A percentile compares a stretch with the other conserved stretches of the same genome.
These are phyloP conservation scores for Zaprionus capensis DNA, from an alignment of 1,140 invertebrate genomes.

Conservation along the genomic window DNA sequence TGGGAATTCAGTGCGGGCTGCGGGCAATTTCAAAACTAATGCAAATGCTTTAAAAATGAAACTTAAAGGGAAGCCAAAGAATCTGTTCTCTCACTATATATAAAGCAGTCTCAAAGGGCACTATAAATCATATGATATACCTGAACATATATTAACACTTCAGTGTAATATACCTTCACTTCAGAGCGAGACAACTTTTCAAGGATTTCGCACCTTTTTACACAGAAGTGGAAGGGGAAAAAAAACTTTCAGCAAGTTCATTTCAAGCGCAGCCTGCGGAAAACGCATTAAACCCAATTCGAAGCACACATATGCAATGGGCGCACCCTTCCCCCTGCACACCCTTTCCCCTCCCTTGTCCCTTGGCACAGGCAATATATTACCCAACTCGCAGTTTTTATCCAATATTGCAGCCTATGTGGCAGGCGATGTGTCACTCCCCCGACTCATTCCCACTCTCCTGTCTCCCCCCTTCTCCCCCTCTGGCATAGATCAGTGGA, in stretches of 20 bases:
- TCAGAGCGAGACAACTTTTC: slow-evolving; percentile 1
- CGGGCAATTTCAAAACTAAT: slow-evolving; percentile 35
- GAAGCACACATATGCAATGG: neutral
- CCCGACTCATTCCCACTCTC: no score
- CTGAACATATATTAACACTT: slow-evolving; percentile 9
- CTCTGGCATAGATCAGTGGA: slow-evolving; percentile 41
- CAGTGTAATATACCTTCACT: neutral
- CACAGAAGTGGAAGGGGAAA: neutral
- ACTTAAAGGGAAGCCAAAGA: neutral
- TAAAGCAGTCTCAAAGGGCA: neutral
- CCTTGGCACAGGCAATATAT: slow-evolving; percentile 25
- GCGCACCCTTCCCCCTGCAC: no score
- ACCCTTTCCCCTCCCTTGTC: no score
- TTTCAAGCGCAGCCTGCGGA: slow-evolving; percentile 4
- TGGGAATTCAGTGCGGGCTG: neutral
- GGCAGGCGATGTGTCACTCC: slow-evolving; percentile 25
- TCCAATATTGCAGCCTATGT: slow-evolving; percentile 49
- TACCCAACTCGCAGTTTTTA: slow-evolving; percentile 47
- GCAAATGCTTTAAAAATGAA: neutral
- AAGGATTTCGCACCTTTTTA: slow-evolving; percentile 7
- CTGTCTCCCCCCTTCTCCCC: no score
- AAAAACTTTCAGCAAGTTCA: neutral
- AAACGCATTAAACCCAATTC: slow-evolving; percentile 32
- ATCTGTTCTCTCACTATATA: neutral
- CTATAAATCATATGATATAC: slow-evolving; percentile 1